A percentile compares a stretch with the other conserved stretches of the same genome.
Conservation (phyloP, 1,140 invertebrate genomes). For the Odontomachus brunneus region DNA sequence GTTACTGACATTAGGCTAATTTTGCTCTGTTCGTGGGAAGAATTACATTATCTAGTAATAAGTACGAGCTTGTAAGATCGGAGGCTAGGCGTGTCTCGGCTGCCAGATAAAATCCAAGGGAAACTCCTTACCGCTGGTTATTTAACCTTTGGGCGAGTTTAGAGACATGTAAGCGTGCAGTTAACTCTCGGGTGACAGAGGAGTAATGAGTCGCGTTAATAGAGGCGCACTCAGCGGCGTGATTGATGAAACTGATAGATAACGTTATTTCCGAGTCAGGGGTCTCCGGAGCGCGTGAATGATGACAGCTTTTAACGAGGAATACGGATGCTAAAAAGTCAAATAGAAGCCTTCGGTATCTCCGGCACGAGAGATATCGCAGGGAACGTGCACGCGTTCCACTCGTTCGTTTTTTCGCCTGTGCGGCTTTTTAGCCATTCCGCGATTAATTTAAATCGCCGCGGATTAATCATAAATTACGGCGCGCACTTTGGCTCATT, state of each 20-base stretch:
- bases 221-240: conserved; percentile 33
- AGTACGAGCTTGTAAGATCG: conserved; percentile 54
- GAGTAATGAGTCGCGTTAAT: conserved; percentile 61
- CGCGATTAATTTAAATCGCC: conserved; percentile 28
- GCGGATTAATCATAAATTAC: conserved; percentile 41
- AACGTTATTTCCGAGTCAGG: conserved; percentile 56
- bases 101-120: conserved; percentile 66
- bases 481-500: conserved; percentile 16
- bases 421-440: conserved; percentile 14
- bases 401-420: background rate
- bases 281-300: conserved; percentile 45
- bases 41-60: conserved; percentile 63
- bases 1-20: conserved; percentile 33
- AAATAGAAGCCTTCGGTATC: conserved; percentile 35
- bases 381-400: background rate
- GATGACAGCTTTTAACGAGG: conserved; percentile 52
- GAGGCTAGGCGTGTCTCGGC: conserved; percentile 50
- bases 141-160: conserved; percentile 63
- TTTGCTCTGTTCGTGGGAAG: conserved; percentile 59
- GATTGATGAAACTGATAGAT: conserved; percentile 58
- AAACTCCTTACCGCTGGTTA: conserved; percentile 54
- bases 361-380: conserved; percentile 16
- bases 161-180: conserved; percentile 14
- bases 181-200: conserved; percentile 27
- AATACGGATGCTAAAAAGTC: conserved; percentile 39